Conservation (phyloP, 2,797 vertebrate species). For the Eurystomus glaucurus region DNA sequence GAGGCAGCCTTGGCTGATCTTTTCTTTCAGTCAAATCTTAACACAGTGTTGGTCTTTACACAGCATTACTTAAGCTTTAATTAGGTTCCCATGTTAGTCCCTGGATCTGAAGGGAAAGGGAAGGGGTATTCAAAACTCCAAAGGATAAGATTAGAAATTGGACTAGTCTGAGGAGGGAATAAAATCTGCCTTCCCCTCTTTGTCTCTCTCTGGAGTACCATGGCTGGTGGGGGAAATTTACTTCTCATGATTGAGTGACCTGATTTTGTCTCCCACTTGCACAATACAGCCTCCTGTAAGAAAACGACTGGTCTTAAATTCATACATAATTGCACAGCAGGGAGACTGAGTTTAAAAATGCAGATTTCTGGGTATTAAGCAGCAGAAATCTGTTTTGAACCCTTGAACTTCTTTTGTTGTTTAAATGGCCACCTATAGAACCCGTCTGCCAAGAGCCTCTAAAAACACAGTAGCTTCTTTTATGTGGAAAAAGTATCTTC, state of each 20-base stretch:
- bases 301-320: constrained; percentile 75
- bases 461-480: constrained; percentile 80
- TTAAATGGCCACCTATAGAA: constrained; percentile 83
- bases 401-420: constrained; percentile 85
- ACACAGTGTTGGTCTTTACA: not conserved
- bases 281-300: constrained; percentile 64
- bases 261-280: constrained; percentile 76
- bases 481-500: constrained; percentile 72
- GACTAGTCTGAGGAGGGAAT: constrained; percentile 45
- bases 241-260: constrained; percentile 75
- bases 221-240: constrained; percentile 58
- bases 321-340: constrained; percentile 81
- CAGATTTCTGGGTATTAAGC: constrained; percentile 78
- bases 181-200: constrained; percentile 35
- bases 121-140: constrained; percentile 49
- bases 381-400: constrained; percentile 82
- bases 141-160: constrained; percentile 53
- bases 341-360: constrained; percentile 77
- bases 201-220: constrained; percentile 50
- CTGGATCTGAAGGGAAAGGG: constrained; percentile 31
- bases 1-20: not conserved
- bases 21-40: not conserved
- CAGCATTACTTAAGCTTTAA: constrained; percentile 19
- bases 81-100: constrained; percentile 24
- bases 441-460: constrained; percentile 20